A percentile compares a stretch with the other conserved stretches of the same genome.
Conservation (phyloP, 2,797 vertebrate genomes). For the Anableps anableps region DNA sequence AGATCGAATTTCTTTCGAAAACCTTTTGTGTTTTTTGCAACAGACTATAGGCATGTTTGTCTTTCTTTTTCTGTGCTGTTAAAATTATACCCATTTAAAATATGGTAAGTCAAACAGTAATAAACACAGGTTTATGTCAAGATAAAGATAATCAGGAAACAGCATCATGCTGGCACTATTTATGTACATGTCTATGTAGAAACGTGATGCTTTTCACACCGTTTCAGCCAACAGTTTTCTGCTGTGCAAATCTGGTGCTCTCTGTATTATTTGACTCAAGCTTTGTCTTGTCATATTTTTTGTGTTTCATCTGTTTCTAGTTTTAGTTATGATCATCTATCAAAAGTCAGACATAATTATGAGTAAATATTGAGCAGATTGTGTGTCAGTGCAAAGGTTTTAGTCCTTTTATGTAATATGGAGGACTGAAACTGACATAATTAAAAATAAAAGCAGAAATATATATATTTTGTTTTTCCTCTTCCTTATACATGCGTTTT, state of each 20-base stretch:
- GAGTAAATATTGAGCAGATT: background rate
- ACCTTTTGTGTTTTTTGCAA: background rate
- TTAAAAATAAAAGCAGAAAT: no score
- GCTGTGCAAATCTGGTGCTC: background rate
- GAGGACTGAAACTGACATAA: no score
- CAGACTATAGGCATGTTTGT: background rate
- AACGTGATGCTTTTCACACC: background rate
- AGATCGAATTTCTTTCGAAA: background rate
- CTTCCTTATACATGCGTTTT: no score
- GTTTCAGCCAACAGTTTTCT: background rate
- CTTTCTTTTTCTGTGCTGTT: constrained; percentile 1
- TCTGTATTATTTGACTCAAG: background rate
- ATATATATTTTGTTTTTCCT: no score
- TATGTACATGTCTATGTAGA: background rate
- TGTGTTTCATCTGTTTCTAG: background rate
- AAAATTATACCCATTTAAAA: background rate
- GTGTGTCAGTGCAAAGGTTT: background rate
- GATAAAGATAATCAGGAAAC: background rate
- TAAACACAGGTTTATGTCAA: background rate
- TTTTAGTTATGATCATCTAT: background rate
- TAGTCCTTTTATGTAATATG: no score
- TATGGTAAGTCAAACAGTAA: background rate
- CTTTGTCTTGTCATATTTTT: background rate
- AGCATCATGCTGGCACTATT: background rate
- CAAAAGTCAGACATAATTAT: background rate